Evolutionary conservation across 2,113 vertebrate genomes (phyloP), one percentile per base, ranked within the genome.

Genomic region (Ceuthmochares aereus): DNA sequence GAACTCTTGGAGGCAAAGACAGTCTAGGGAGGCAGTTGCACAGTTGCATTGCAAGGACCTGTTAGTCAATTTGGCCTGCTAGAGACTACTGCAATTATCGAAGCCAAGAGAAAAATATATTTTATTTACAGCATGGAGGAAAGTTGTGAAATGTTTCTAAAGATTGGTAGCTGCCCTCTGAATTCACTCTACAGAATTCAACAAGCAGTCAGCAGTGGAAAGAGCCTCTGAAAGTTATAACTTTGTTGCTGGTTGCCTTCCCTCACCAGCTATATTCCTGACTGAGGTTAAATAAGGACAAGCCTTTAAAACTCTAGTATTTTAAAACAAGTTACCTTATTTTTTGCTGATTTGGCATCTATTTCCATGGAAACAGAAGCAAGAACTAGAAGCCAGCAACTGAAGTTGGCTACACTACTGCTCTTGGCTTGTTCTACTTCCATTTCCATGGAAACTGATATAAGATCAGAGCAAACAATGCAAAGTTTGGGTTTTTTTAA

Each of bases 381-480:
- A 97, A 95, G 93, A 97, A 96, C 87, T 90, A 81, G 92, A 92
- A 97, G 87, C 94, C 93, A 96, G 76, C 67, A 93, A 64, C 93
- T 97, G 94, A 96, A 97, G 95, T 84, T 96, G 96, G 92, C 96
- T 97, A 79, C 83, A 82, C 51, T 70, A 89, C 32, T 66, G 60
- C 90, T 97, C 68, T 94, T 96, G 95, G 97, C 96, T 97, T 97
- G 83, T 76, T 96, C 95, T 89, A 73, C 79, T 96, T 97, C 82
- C 80, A 98, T 98, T 98, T 98, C 98, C 98, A 98, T 98, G 97
- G 98, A 97, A 98, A 98, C 97, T 87, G 96, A 97, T 90, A 92
- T 63, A 91, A 95, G 96, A 97, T 90, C 66, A 73, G 64, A 79
- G 84, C 92, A 95, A 96, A 95, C 85, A 95, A 97, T 90, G 22